phyloP scores from a whole-genome alignment of 2,113 vertebrate genomes.

The Deroptyus accipitrinus region DNA sequence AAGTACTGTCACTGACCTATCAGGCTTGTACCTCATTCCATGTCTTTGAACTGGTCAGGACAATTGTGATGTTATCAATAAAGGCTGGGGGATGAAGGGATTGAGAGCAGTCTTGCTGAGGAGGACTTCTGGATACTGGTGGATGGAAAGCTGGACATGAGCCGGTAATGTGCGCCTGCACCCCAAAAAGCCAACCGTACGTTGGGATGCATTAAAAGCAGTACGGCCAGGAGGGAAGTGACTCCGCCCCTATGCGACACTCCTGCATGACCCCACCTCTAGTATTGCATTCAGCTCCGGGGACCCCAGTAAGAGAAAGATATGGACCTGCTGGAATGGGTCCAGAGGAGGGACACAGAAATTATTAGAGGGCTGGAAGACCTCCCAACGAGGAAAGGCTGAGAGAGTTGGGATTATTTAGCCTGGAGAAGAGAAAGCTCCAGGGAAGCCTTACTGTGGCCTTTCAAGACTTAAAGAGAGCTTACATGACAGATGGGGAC shows the following conservation, averaged over 20 bases:
- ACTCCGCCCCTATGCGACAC: fast-evolving
- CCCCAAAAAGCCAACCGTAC: not conserved
- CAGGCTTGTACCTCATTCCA: not conserved
- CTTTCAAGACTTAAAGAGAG: not conserved
- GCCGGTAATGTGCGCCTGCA: not conserved
- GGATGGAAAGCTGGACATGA: not conserved
- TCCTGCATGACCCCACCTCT: not conserved
- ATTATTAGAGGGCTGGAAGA: not conserved
- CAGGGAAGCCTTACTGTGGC: fast-evolving
- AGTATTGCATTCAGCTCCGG: not conserved
- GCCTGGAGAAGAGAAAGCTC: not conserved
- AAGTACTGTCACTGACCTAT: not conserved
- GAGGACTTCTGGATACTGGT: not conserved
- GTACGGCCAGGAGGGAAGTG: fast-evolving
- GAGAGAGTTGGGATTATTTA: not conserved
- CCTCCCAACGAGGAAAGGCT: not conserved
- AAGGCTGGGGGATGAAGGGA: not conserved
- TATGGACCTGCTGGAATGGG: not conserved
- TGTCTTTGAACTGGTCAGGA: not conserved
- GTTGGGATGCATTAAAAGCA: not conserved
- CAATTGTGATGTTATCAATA: not conserved
- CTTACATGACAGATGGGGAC: not conserved
- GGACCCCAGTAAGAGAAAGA: not conserved
- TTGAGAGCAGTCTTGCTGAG: not conserved
- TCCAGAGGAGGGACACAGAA: not conserved